Base-by-base conservation (phyloP, 2,888 invertebrate genomes). In the Pterobdella sp. region DNA sequence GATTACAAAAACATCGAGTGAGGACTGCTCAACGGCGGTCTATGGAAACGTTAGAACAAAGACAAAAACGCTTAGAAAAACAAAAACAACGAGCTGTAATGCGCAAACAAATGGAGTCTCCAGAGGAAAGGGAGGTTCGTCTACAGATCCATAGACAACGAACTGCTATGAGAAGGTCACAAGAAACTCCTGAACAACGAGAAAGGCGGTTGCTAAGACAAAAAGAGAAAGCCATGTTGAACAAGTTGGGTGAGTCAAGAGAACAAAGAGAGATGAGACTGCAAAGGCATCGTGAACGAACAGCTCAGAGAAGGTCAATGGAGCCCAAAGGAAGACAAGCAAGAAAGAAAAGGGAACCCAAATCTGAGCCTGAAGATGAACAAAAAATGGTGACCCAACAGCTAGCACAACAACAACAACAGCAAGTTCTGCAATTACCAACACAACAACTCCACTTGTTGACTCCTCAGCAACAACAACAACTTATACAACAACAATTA, bases 81-180 rank as follows among this genome's bases (percentile, higher is more conserved):
- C 70, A 70, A 34, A 70, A 70, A 52, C 42, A 70, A n/a, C 35
- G 70, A 22, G 70, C 70, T 4, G 29, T 70, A 2, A 36, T 42
- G 56, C 49, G 70, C 26, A 70, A 70, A 52, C n/a, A 42, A 29
- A 52, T 70, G 70, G 70, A 70, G 35, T 70, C 70, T 1, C 70
- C 70, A n/a, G 70, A 70, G 49, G 70, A 70, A 32, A 49, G 70
- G 31, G 70, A 70, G 34, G 70, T 70, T 32, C 35, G 70, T 42
- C 56, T 70, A n/a, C 52, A 70, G 34, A 70, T 37, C 34, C 70
- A 70, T 32, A 49, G 70, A 29, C 32, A 70, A 56, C 36, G 70
- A 29, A 70, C 70, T 22, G 70, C 70, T 18, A 32, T 70, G 70
- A 49, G 70, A 32, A 49, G 70, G 29, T 36, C 70, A 26, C 70